phyloP scores from a whole-genome alignment of 2,888 invertebrate genomes.

The Polydrusus tereticollis region DNA sequence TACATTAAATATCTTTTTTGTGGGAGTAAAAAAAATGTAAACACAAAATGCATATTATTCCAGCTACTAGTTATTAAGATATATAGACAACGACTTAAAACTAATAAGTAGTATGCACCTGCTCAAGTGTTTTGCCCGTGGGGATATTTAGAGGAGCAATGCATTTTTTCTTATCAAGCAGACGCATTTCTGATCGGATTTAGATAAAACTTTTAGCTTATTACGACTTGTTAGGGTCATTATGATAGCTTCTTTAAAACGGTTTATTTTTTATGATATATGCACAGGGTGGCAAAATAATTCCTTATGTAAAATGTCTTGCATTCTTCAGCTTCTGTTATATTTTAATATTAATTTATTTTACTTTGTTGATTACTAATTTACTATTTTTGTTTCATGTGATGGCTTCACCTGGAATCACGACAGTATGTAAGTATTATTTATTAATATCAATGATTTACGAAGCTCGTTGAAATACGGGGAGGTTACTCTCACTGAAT shows the following conservation, averaged over 20 bases:
- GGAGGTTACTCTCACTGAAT: too few relatives aligned
- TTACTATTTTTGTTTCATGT: constrained; percentile 31
- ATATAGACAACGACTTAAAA: not conserved
- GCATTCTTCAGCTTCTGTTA: too few relatives aligned
- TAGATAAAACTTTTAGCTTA: constrained; percentile 33
- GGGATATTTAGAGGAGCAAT: constrained; percentile 33
- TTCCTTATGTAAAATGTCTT: not conserved
- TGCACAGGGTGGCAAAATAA: not conserved
- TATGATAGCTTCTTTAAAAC: constrained; percentile 25
- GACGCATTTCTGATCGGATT: constrained; percentile 37
- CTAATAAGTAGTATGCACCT: constrained; percentile 33
- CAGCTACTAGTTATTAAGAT: constrained; percentile 19
- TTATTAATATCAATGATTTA: not conserved
- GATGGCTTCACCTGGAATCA: not conserved
- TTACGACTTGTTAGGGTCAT: constrained; percentile 29
- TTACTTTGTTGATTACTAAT: not conserved
- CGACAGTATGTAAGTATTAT: constrained; percentile 43
- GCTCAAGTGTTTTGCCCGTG: constrained; percentile 25
- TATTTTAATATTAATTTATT: too few relatives aligned
- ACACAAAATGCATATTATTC: not conserved
- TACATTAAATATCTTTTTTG: too few relatives aligned
- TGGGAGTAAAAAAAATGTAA: not conserved
- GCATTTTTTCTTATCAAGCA: constrained; percentile 30
- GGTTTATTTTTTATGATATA: not conserved
- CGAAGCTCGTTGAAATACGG: too few relatives aligned